phyloP scores from a whole-genome alignment of 2,797 vertebrate species.

The Crenichthys baileyi region DNA sequence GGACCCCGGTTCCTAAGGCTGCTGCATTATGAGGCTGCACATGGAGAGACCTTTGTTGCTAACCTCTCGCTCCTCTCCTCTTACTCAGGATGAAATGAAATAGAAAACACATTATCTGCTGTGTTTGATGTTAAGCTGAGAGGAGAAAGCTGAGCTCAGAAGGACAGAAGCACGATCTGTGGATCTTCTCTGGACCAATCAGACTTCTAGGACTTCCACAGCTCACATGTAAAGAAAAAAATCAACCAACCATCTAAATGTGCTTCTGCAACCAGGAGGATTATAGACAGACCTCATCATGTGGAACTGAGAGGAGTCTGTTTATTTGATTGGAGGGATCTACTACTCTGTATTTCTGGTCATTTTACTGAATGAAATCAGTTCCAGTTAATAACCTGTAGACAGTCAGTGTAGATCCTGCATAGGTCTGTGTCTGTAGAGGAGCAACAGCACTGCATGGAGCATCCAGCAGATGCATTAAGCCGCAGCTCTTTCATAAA shows the following conservation, averaged over 20 bases:
- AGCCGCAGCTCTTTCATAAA: constrained; percentile 71
- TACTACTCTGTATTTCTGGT: constrained; percentile 32
- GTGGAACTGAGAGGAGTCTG: constrained; percentile 20
- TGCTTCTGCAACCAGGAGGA: constrained; percentile 29
- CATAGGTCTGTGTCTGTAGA: constrained; percentile 43
- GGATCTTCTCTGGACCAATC: constrained; percentile 41
- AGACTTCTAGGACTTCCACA: constrained; percentile 39
- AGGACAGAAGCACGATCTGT: constrained; percentile 23
- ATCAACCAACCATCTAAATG: constrained; percentile 53
- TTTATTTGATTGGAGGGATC: constrained; percentile 46
- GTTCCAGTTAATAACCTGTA: constrained; percentile 29
- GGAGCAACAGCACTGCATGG: constrained; percentile 33
- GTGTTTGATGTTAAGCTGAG: constrained; percentile 49
- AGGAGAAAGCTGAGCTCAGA: constrained; percentile 36
- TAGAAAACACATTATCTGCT: constrained; percentile 72
- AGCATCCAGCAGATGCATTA: constrained; percentile 72
- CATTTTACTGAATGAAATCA: constrained; percentile 19
- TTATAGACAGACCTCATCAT: constrained; percentile 57
- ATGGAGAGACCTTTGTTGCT: constrained; percentile 62
- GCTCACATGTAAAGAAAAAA: constrained; percentile 49
- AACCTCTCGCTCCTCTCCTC: constrained; percentile 37
- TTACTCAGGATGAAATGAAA: constrained; percentile 63
- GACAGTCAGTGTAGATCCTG: constrained; percentile 9
- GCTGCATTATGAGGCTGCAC: constrained; percentile 73
- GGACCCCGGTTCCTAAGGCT: constrained; percentile 65